A percentile compares a stretch with the other conserved stretches of the same genome.
Evolutionary conservation across 2,113 vertebrate genomes (phyloP).

Genomic region (Aptenodytes patagonicus): DNA sequence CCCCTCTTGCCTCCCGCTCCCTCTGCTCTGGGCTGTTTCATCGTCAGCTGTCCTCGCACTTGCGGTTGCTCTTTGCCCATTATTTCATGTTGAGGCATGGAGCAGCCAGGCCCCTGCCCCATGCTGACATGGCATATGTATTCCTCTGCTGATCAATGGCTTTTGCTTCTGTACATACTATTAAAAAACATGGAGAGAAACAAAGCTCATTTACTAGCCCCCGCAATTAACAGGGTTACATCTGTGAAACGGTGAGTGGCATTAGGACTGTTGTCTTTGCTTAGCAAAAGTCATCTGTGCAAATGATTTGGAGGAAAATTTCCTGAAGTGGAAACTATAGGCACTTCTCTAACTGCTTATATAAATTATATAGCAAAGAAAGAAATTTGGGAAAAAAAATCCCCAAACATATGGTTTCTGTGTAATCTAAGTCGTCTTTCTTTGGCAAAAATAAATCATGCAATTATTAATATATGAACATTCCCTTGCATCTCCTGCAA

Average conservation of each 20-base stretch:
- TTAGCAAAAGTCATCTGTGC: not conserved
- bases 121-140: not conserved
- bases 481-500: not conserved
- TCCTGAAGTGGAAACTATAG: not conserved
- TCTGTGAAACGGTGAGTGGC: not conserved
- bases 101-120: not conserved
- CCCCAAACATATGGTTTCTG: not conserved
- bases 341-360: not conserved
- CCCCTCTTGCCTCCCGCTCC: not conserved
- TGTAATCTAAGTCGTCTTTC: not conserved
- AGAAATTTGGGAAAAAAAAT: not conserved
- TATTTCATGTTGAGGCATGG: not conserved
- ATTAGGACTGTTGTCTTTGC: not conserved
- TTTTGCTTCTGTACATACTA: not conserved
- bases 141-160: not conserved
- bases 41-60: not conserved
- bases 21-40: not conserved
- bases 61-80: not conserved
- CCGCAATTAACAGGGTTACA: not conserved
- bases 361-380: not conserved
- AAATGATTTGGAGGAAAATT: constrained; percentile 25
- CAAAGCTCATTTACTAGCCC: not conserved
- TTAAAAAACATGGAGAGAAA: not conserved
- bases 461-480: not conserved
- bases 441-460: not conserved